Conservation (phyloP, 35 echinoderm and acorn worm genomes). For the Apostichopus parvimensis region DNA sequence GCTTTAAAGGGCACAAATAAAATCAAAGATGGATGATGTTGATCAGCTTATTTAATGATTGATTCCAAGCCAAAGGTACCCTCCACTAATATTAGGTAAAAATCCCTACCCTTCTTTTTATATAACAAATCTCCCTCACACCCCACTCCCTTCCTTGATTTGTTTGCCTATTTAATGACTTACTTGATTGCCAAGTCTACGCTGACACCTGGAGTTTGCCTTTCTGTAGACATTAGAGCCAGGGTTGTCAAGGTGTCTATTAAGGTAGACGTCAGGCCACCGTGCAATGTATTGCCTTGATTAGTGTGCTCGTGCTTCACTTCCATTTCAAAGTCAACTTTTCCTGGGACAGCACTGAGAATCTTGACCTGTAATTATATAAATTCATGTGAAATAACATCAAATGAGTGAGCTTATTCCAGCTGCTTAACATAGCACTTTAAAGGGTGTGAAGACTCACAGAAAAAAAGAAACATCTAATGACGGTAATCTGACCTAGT, state of each 20-base stretch:
- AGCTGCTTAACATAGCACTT: background rate
- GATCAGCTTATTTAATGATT: too few species aligned
- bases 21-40: too few species aligned
- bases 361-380: background rate
- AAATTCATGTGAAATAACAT: background rate
- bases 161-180: background rate
- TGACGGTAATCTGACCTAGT: too few species aligned
- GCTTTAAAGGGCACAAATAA: too few species aligned
- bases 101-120: too few species aligned
- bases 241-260: slow-evolving; percentile 31
- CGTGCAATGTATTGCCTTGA: slow-evolving; percentile 9
- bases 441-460: too few species aligned
- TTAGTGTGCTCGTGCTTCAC: slow-evolving; percentile 46
- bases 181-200: slow-evolving; percentile 35
- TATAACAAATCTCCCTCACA: too few species aligned
- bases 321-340: slow-evolving; percentile 53
- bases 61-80: too few species aligned
- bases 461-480: too few species aligned
- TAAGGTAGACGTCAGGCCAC: slow-evolving; percentile 17
- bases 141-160: background rate
- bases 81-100: too few species aligned
- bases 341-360: slow-evolving; percentile 36
- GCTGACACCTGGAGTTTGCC: slow-evolving; percentile 7
- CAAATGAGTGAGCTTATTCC: background rate
- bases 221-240: slow-evolving; percentile 36